These are phyloP conservation scores for Prunella himalayana DNA, from an alignment of 2,113 vertebrate species.

Conservation along the genomic window DNA sequence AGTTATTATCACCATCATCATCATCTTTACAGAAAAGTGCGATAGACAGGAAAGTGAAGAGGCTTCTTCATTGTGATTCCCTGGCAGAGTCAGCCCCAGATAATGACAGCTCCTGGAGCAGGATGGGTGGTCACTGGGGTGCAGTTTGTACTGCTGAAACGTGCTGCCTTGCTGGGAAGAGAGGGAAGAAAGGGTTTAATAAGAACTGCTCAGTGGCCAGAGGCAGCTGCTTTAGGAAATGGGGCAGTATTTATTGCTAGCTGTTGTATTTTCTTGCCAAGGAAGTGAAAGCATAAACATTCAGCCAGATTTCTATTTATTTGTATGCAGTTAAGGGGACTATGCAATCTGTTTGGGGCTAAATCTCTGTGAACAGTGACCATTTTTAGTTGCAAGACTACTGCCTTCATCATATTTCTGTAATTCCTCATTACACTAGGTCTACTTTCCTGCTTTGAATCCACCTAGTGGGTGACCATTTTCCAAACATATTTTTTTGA, in stretches of 20 bases:
- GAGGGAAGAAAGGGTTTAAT: neutral
- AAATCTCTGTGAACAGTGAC: neutral
- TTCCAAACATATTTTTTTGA: neutral
- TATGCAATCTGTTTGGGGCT: neutral
- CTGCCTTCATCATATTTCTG: neutral
- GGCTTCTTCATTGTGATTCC: neutral
- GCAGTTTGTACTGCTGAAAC: neutral
- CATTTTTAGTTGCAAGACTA: neutral
- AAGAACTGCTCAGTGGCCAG: neutral
- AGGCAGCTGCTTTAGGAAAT: neutral
- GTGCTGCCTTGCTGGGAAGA: neutral
- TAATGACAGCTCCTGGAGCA: accelerated
- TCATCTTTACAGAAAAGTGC: neutral
- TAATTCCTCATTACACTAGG: neutral
- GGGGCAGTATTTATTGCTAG: neutral
- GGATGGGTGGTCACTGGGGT: neutral
- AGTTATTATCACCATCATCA: neutral
- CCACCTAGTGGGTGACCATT: neutral
- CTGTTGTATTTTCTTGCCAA: neutral
- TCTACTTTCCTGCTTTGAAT: neutral
- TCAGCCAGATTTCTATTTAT: neutral
- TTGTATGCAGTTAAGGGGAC: neutral
- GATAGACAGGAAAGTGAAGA: neutral
- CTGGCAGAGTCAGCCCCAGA: neutral
- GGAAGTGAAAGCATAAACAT: neutral